A percentile compares a stretch with the other conserved stretches of the same genome.
Conservation (phyloP, 2,797 vertebrate genomes). For the Malurus leucopterus region DNA sequence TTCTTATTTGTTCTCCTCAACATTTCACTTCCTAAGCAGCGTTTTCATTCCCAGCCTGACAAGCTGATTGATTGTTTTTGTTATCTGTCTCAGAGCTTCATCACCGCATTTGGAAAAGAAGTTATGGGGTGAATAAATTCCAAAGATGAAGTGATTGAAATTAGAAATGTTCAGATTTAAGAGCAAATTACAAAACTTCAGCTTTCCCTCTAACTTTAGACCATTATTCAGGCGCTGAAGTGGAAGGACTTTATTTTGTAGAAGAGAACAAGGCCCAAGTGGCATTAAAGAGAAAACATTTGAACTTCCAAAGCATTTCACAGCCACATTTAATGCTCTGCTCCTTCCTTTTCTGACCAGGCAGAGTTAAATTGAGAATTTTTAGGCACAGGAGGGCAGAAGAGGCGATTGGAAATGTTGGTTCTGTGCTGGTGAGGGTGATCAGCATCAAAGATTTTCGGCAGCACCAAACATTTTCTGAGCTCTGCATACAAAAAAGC, state of each 20-base stretch:
- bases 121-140: not conserved
- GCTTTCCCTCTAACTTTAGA: not conserved
- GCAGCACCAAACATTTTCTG: not conserved
- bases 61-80: constrained; percentile 7
- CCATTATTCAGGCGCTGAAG: not conserved
- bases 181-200: not conserved
- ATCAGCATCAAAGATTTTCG: not conserved
- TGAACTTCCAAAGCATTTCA: not conserved
- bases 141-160: not conserved
- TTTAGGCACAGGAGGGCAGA: not conserved
- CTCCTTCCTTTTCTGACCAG: not conserved
- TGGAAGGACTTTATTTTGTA: not conserved
- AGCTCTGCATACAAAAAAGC: fast-evolving
- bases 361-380: not conserved
- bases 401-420: not conserved
- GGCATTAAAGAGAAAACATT: not conserved
- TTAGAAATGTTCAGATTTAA: not conserved
- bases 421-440: not conserved
- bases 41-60: not conserved
- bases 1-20: not conserved
- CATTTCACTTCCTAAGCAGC: not conserved
- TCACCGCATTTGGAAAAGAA: not conserved
- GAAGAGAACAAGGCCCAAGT: not conserved
- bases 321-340: not conserved
- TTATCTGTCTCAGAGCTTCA: not conserved